A percentile compares a stretch with the other conserved stretches of the same genome.
phyloP scores from a whole-genome alignment of 2,113 vertebrate species.

The Brachyhypopomus occidentalis region DNA sequence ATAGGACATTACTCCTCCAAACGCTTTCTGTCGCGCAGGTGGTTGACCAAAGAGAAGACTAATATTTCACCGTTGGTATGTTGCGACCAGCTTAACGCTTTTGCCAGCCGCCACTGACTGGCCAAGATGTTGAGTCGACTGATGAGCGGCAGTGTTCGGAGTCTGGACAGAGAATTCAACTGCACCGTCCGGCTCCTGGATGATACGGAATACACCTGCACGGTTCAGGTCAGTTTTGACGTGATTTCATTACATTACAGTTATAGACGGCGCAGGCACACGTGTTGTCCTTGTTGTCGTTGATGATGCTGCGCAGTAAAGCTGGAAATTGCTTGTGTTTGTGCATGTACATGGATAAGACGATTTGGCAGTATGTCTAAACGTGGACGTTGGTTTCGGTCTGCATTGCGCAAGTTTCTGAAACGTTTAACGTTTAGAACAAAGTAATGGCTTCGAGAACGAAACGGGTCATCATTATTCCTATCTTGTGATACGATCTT shows the following conservation, averaged over 20 bases:
- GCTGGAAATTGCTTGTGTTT: not conserved
- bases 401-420: not conserved
- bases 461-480: not conserved
- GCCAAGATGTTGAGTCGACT: slow-evolving; percentile 91
- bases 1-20: slow-evolving; percentile 25
- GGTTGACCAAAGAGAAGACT: slow-evolving; percentile 21
- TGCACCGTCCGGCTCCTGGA: slow-evolving; percentile 96
- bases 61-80: slow-evolving; percentile 32
- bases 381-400: not conserved
- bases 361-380: not conserved
- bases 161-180: slow-evolving; percentile 92
- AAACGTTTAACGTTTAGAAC: not conserved
- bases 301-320: not conserved
- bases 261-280: not conserved
- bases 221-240: slow-evolving; percentile 68
- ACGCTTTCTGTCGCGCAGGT: slow-evolving; percentile 34
- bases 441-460: too few species aligned
- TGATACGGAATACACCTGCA: slow-evolving; percentile 96
- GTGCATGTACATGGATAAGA: not conserved
- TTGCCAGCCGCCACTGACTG: slow-evolving; percentile 31
- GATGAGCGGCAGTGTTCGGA: slow-evolving; percentile 95
- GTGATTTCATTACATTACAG: not conserved
- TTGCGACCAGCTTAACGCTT: slow-evolving; percentile 46
- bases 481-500: not conserved
- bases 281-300: not conserved